phyloP scores from a whole-genome alignment of 53 echinoderm and acorn worm genomes.

The Paracentrotus lividus region DNA sequence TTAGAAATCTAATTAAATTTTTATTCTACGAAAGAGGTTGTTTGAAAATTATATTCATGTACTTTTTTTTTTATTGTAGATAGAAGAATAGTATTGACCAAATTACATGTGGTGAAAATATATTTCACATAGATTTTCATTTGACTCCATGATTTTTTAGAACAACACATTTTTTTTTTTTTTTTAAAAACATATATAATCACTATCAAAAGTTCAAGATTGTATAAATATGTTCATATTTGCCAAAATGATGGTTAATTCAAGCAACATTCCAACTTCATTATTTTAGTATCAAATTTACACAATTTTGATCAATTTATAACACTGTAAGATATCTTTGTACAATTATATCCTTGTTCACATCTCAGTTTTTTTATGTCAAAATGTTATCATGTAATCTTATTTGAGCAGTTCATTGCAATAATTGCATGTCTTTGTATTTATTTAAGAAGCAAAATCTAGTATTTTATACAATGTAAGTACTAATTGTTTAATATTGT shows the following conservation, averaged over 20 bases:
- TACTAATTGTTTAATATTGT: background rate
- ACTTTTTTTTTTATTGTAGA: background rate
- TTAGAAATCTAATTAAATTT: background rate
- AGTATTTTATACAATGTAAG: constrained; percentile 19
- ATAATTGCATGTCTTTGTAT: constrained; percentile 51
- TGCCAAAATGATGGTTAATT: background rate
- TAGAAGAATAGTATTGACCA: background rate
- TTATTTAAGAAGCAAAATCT: background rate
- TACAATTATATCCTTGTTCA: constrained; percentile 32
- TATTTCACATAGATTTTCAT: background rate
- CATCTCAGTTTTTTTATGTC: constrained; percentile 40
- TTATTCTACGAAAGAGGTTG: background rate
- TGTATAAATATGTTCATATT: constrained; percentile 5
- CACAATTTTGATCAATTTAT: background rate
- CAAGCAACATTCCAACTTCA: constrained; percentile 42
- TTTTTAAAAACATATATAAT: background rate
- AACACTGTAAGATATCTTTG: constrained; percentile 45
- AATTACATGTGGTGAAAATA: background rate
- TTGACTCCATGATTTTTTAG: background rate
- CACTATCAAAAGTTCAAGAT: background rate
- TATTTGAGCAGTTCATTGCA: constrained; percentile 15
- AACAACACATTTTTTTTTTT: too few species aligned
- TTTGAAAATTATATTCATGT: background rate
- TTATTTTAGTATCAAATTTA: background rate
- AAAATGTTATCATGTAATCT: constrained; percentile 51